These are phyloP conservation scores for Hirtodrosophila duncani DNA, from an alignment of 2,888 invertebrate genomes.

Conservation along the genomic window DNA sequence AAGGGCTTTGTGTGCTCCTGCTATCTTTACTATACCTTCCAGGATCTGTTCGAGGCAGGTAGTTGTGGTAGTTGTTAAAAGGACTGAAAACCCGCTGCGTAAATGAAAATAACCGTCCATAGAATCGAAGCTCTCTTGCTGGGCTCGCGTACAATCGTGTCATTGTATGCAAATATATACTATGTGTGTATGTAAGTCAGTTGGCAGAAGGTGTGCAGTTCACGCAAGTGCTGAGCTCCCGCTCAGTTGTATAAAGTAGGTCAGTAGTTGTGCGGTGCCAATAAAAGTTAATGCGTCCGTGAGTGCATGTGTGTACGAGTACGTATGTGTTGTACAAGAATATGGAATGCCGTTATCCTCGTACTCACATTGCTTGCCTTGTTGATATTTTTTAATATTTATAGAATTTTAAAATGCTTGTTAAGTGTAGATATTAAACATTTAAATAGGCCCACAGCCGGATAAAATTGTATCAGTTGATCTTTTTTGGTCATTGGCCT, in stretches of 20 bases:
- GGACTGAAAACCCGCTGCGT: no score
- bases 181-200: constrained; percentile 9
- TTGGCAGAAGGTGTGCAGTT: constrained; percentile 46
- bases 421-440: constrained; percentile 53
- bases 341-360: constrained; percentile 38
- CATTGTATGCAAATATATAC: constrained; percentile 23
- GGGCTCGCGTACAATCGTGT: constrained; percentile 8
- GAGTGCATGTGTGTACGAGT: constrained; percentile 16
- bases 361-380: no score
- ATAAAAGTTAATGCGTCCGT: constrained; percentile 63
- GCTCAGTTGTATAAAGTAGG: constrained; percentile 53
- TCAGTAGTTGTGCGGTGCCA: constrained; percentile 61
- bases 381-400: constrained; percentile 70
- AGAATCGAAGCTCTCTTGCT: no score
- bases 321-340: no score
- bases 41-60: no score
- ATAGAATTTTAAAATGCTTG: constrained; percentile 63
- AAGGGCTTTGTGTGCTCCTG: no score
- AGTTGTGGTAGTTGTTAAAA: no score
- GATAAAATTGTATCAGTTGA: constrained; percentile 28
- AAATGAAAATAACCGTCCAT: no score
- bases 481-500: background rate
- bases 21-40: no score
- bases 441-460: constrained; percentile 29
- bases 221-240: constrained; percentile 14